These are phyloP conservation scores for Perca schrenkii DNA, from an alignment of 2,113 vertebrate species.

Conservation along the genomic window DNA sequence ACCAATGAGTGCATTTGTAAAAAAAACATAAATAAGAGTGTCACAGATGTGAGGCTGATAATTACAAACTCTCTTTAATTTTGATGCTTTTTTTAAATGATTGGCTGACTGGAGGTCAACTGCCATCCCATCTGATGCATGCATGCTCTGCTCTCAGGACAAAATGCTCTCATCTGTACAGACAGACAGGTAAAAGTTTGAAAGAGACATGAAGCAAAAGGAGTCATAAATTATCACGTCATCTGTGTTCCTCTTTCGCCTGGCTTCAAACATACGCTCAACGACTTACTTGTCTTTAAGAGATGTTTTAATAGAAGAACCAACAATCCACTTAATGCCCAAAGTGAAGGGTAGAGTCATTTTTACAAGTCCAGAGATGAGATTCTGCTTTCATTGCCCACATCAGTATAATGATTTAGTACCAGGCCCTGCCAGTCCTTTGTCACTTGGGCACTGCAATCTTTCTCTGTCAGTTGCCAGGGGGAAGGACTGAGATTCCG, in stretches of 20 bases:
- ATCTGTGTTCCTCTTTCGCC: conserved; percentile 26
- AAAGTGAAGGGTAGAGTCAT: conserved; percentile 78
- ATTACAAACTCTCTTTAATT: conserved; percentile 60
- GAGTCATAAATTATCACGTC: conserved; percentile 66
- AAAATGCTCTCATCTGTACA: conserved; percentile 29
- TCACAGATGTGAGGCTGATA: conserved; percentile 49
- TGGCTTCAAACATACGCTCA: conserved; percentile 49
- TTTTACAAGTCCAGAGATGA: conserved; percentile 79
- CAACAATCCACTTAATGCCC: conserved; percentile 81
- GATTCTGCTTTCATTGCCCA: conserved; percentile 73
- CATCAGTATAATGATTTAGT: conserved; percentile 81
- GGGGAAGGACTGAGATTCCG: conserved; percentile 75
- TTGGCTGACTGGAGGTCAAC: conserved; percentile 93
- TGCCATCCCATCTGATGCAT: conserved; percentile 88
- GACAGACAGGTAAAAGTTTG: conserved; percentile 59
- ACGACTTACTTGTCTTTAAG: conserved; percentile 59
- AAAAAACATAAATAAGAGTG: conserved; percentile 25
- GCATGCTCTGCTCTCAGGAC: conserved; percentile 81
- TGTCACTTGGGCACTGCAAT: conserved; percentile 84
- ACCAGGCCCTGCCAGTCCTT: conserved; percentile 77
- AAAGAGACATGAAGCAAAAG: conserved; percentile 50
- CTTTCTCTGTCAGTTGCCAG: conserved; percentile 84
- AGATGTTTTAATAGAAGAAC: conserved; percentile 77
- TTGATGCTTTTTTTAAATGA: conserved; percentile 84
- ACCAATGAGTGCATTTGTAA: neutral